Evolutionary conservation across 2,797 vertebrate species (phyloP), one percentile per base, ranked within the genome.

Genomic region (Ficedula albicollis): DNA sequence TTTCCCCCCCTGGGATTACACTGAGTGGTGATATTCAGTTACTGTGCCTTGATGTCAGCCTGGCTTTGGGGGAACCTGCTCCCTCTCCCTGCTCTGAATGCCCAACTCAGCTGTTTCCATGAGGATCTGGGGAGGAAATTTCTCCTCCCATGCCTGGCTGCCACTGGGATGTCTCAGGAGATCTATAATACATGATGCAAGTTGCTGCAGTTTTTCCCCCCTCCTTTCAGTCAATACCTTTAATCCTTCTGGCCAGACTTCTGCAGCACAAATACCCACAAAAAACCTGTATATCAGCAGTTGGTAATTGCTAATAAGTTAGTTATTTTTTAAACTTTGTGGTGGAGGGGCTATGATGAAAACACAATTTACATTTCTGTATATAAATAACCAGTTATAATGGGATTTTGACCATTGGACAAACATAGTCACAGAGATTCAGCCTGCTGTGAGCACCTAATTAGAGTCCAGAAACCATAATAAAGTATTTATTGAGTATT

Each of bases 21-120:
- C 21, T 5, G 27, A 75, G 55, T 38, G 66, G 55, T 70, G 87
- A 81, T 86, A 84, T 49, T 92, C 92, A 76, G 89, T 64, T 76
- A 56, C 79, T 49, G 63, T 55, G 56, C 94, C 92, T 96, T 70
- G 91, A 81, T 92, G 89, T 90, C 89, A 95, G 89, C 46, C 82
- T 93, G 91, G 67, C 79, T 88, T 81, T 93, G 85, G 80, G 90
- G 87, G 70, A 63, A 67, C 88, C 91, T 92, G 84, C 73, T 82
- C 67, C 60, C 44, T 69, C 66, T 81, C n/a, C 23, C 48, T 88
- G 91, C 12, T 3, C 59, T 38, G 95, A 92, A 96, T 90, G 52
- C 75, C 59, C 78, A 90, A 68, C 63, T 86, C 59, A 6, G 66
- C 63, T 86, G 34, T 97, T 94, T 76, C 69, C 44, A n/a, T 3